These are phyloP conservation scores for Condylura cristata DNA, from an alignment of 2,113 vertebrate species.

Conservation along the genomic window DNA sequence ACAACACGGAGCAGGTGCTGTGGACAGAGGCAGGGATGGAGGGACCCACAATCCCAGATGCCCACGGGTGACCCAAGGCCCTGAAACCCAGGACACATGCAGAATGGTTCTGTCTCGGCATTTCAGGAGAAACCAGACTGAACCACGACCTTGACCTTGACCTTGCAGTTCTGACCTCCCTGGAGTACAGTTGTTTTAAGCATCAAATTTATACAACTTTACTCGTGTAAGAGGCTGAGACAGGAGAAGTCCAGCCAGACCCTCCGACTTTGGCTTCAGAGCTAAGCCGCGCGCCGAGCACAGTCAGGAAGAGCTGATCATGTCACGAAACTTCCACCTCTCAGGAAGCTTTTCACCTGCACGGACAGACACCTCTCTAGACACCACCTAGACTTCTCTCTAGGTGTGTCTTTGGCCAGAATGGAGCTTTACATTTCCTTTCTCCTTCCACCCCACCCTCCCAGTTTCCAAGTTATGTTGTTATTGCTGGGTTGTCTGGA, in stretches of 20 bases:
- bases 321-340: not conserved
- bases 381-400: not conserved
- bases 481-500: not conserved
- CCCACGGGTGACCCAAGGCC: accelerated
- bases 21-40: not conserved
- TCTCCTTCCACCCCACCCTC: not conserved
- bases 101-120: not conserved
- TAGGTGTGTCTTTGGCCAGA: not conserved
- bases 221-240: not conserved
- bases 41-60: not conserved
- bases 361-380: not conserved
- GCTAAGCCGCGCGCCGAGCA: too few species aligned
- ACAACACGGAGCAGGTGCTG: not conserved
- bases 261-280: not conserved
- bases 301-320: too few species aligned
- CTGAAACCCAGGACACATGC: not conserved
- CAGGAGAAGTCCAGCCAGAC: not conserved
- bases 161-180: not conserved
- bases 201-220: not conserved
- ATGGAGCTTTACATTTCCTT: not conserved
- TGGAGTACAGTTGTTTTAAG: not conserved
- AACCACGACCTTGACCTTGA: not conserved
- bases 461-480: not conserved
- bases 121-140: not conserved
- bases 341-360: not conserved